A percentile compares a stretch with the other conserved stretches of the same genome.
Evolutionary conservation across 2,113 vertebrate species (phyloP).

Genomic region (Prionailurus bengalensis): DNA sequence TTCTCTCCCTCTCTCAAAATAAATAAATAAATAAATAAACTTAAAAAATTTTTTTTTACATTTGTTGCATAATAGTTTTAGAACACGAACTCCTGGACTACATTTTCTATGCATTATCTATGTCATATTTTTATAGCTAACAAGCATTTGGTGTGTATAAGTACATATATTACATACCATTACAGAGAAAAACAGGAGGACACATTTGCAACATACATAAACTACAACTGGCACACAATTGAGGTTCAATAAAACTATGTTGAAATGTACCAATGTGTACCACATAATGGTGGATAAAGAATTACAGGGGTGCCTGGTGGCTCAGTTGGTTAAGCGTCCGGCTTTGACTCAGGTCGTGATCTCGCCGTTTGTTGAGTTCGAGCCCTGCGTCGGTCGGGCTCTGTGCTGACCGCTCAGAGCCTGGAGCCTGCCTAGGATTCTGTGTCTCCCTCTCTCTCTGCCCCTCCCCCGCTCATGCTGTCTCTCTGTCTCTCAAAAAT

Average conservation of each 20-base stretch:
- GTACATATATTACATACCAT: not conserved
- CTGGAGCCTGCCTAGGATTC: too few species aligned
- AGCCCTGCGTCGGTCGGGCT: too few species aligned
- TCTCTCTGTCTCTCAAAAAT: too few species aligned
- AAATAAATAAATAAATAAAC: too few species aligned
- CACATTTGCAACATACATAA: not conserved
- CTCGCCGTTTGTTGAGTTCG: too few species aligned
- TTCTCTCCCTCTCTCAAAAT: too few species aligned
- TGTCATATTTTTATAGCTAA: not conserved
- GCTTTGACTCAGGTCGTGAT: too few species aligned
- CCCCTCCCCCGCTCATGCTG: too few species aligned
- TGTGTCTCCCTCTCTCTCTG: too few species aligned
- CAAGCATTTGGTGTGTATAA: not conserved
- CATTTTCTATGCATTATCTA: not conserved
- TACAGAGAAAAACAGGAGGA: not conserved
- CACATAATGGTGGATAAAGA: not conserved
- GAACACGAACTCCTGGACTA: not conserved
- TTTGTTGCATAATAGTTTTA: not conserved
- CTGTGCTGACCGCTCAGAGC: too few species aligned
- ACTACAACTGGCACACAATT: not conserved
- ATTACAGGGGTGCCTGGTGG: not conserved
- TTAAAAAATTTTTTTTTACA: not conserved
- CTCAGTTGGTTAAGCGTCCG: too few species aligned
- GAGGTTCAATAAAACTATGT: not conserved
- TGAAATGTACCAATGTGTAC: not conserved